A percentile compares a stretch with the other conserved stretches of the same genome.
phyloP scores from a whole-genome alignment of 2,797 vertebrate genomes.

The Brotula barbata region DNA sequence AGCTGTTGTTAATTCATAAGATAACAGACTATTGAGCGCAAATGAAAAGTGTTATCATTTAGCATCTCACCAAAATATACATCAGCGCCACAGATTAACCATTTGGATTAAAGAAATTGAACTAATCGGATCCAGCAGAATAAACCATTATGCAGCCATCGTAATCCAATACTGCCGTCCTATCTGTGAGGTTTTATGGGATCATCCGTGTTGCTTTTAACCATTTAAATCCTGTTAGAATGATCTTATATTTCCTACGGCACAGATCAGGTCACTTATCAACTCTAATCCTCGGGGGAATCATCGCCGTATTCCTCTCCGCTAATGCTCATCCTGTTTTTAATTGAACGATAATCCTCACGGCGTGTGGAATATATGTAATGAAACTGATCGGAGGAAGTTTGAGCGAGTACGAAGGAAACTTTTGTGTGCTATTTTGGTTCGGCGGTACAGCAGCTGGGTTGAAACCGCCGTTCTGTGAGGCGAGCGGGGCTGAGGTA shows the following conservation, averaged over 20 bases:
- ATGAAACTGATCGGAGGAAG: not conserved
- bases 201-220: conserved; percentile 34
- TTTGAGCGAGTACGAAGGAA: not conserved
- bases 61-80: not conserved
- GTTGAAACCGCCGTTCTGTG: conserved; percentile 2
- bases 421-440: conserved; percentile 5
- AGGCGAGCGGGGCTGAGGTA: conserved; percentile 7
- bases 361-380: too few relatives aligned
- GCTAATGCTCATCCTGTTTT: conserved; percentile 22
- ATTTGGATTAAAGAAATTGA: conserved; percentile 11
- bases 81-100: not conserved
- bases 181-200: conserved; percentile 35
- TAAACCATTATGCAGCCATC: conserved; percentile 21
- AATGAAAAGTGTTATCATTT: not conserved
- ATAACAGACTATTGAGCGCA: not conserved
- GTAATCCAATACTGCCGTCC: conserved; percentile 35
- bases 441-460: conserved; percentile 10
- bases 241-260: conserved; percentile 28
- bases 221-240: conserved; percentile 47
- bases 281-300: conserved; percentile 36
- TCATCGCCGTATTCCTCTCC: conserved; percentile 24
- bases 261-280: conserved; percentile 38
- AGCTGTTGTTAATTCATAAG: not conserved
- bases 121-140: conserved; percentile 15
- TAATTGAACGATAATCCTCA: too few relatives aligned